Evolutionary conservation across 2,888 invertebrate species (phyloP), one percentile per base, ranked within the genome.

Genomic region (Kuschelorhynchus macadamiae): DNA sequence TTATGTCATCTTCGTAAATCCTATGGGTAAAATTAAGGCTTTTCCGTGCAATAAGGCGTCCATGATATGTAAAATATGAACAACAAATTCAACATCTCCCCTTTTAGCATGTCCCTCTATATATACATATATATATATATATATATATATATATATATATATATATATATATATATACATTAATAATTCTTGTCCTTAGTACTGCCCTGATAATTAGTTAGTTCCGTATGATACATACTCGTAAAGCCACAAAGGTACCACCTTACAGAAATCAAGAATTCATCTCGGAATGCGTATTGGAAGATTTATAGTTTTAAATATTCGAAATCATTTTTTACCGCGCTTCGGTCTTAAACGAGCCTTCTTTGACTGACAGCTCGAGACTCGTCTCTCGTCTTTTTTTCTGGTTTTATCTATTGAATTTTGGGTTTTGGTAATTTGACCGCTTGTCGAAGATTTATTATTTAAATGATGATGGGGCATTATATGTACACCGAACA

Each of bases 251-350:
- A 57, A 56, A 25, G 39, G 46, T 57, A 33, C 53, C 46, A 33
- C 46, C 52, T 59, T 59, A 65, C 65, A 65, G 59, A 65, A 65
- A 56, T 66, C 61, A 70, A 66, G 57, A 70, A 66, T 62, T 62
- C 61, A 49, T 57, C 61, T 56, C 49, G 67, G 70, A 70, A 70
- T 70, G 70, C 47, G 67, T 60, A 62, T 44, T 56, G 63, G 52
- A 67, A 70, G 70, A 70, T 70, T 67, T 70, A 70, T 70, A 61
- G 60, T 70, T 63, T 70, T 67, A 60, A 70, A 70, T 70, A 70
- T 70, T 67, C 67, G 33, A 67, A 70, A 63, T 67, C 67, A 70
- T 70, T 70, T 70, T 70, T 70, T 70, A 70, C 63, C 39, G 57
- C 52, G 46, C 46, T 59, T 20, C 25, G 32, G 18, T 14, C 61